Percentiles rank a stretch among this genome's conserved stretches.
phyloP scores from a whole-genome alignment of 2,888 invertebrate species.

The Stenolophus ochropezus region DNA sequence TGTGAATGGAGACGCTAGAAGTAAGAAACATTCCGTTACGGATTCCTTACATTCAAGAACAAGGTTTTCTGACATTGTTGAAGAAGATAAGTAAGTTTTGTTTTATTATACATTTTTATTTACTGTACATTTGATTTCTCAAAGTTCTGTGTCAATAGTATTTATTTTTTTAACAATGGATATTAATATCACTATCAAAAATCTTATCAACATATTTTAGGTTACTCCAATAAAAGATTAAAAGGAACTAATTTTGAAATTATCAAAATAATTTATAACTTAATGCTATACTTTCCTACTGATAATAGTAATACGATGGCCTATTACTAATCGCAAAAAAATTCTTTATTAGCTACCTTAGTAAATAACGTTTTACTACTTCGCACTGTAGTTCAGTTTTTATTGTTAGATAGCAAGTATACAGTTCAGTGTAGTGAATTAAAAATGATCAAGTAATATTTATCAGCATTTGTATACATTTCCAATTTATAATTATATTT shows the following conservation, averaged over 20 bases:
- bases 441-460: not conserved
- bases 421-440: not conserved
- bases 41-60: conserved; percentile 71
- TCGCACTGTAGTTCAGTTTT: not conserved
- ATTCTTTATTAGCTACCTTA: not conserved
- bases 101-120: too few species aligned
- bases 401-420: not conserved
- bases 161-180: too few species aligned
- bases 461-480: not conserved
- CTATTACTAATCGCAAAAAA: not conserved
- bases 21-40: conserved; percentile 71
- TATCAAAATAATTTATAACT: conserved; percentile 6
- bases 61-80: conserved; percentile 68
- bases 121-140: too few species aligned
- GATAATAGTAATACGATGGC: not conserved
- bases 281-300: not conserved
- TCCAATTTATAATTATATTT: not conserved
- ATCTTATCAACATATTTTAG: too few species aligned
- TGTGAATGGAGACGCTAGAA: conserved; percentile 70
- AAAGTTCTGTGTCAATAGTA: too few species aligned
- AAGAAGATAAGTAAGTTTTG: conserved; percentile 64
- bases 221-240: too few species aligned
- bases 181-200: too few species aligned
- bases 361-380: not conserved
- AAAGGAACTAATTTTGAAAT: not conserved